phyloP scores from a whole-genome alignment of 2,113 vertebrate genomes.

The Apodemus speciosus region DNA sequence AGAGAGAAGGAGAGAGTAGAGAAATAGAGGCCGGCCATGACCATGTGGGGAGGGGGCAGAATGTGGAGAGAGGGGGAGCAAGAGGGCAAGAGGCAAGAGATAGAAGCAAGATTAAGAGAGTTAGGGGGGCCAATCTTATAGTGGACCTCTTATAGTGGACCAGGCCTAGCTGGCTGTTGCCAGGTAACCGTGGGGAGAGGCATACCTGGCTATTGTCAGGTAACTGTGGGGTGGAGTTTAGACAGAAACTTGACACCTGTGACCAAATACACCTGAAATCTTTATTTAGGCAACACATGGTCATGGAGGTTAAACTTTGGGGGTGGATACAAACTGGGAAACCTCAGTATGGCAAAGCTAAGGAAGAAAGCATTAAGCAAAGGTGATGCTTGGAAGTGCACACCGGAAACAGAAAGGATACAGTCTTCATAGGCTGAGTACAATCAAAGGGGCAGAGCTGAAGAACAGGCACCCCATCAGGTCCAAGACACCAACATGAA shows the following conservation, averaged over 20 bases:
- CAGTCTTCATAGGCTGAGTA: slow-evolving; percentile 23
- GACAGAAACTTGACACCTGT: neutral
- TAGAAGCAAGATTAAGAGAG: too few relatives aligned
- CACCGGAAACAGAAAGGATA: slow-evolving; percentile 6
- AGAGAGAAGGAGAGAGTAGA: too few relatives aligned
- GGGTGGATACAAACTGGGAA: neutral
- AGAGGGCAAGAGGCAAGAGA: too few relatives aligned
- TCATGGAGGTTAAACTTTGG: neutral
- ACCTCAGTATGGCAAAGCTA: neutral
- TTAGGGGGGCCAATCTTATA: too few relatives aligned
- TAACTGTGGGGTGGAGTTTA: too few relatives aligned
- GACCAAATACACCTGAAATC: neutral
- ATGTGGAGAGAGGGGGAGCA: too few relatives aligned
- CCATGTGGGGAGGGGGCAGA: too few relatives aligned
- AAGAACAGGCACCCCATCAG: neutral
- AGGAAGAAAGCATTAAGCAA: slow-evolving; percentile 43
- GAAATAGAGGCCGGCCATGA: too few relatives aligned
- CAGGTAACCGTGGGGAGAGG: too few relatives aligned
- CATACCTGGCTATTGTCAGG: too few relatives aligned
- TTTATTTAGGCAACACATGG: slow-evolving; percentile 1
- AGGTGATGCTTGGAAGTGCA: slow-evolving; percentile 60
- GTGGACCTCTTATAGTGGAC: too few relatives aligned
- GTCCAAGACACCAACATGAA: neutral
- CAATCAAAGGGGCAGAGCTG: slow-evolving; percentile 3
- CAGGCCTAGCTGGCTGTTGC: too few relatives aligned